Evolutionary conservation across 2,888 invertebrate species (phyloP).

Genomic region (Drosophila algonquin): DNA sequence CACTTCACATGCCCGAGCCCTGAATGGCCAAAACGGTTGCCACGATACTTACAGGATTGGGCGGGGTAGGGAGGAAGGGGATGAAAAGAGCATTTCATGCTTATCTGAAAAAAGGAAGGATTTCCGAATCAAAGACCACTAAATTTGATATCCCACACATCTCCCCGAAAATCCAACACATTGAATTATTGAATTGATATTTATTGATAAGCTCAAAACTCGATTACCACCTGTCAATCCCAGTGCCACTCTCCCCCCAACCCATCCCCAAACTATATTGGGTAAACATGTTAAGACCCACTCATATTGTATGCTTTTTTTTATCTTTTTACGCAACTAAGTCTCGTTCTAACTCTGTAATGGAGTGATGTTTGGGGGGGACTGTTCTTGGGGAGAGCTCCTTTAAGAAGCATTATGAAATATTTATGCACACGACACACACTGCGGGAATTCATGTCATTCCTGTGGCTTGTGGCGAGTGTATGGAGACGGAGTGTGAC

Average conservation of each 20-base stretch:
- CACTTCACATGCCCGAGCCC: slow-evolving; percentile 22
- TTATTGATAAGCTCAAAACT: slow-evolving; percentile 44
- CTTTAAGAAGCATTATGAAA: slow-evolving; percentile 65
- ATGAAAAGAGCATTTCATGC: slow-evolving; percentile 38
- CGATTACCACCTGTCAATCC: slow-evolving; percentile 45
- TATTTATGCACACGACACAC: slow-evolving; percentile 73
- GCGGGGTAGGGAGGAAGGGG: not conserved
- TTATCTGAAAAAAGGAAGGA: slow-evolving; percentile 10
- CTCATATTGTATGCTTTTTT: slow-evolving; percentile 4
- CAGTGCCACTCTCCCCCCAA: not conserved
- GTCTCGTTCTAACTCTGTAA: not conserved
- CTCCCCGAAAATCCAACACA: slow-evolving; percentile 18
- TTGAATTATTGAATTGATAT: slow-evolving; percentile 47
- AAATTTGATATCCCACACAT: slow-evolving; percentile 35
- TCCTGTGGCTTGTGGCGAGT: slow-evolving; percentile 18
- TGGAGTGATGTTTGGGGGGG: slow-evolving; percentile 11
- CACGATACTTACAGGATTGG: slow-evolving; percentile 24
- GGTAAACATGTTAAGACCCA: slow-evolving; percentile 4
- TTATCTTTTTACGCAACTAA: slow-evolving; percentile 33
- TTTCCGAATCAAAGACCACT: slow-evolving; percentile 39
- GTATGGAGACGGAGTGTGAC: slow-evolving; percentile 6
- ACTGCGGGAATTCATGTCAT: slow-evolving; percentile 64
- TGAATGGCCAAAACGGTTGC: slow-evolving; percentile 18
- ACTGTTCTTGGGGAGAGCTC: slow-evolving; percentile 6
- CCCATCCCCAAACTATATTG: not conserved